Percentiles rank a stretch among this genome's conserved stretches.
Conservation (phyloP, 2,113 vertebrate species). For the Rousettus leschenaultii region DNA sequence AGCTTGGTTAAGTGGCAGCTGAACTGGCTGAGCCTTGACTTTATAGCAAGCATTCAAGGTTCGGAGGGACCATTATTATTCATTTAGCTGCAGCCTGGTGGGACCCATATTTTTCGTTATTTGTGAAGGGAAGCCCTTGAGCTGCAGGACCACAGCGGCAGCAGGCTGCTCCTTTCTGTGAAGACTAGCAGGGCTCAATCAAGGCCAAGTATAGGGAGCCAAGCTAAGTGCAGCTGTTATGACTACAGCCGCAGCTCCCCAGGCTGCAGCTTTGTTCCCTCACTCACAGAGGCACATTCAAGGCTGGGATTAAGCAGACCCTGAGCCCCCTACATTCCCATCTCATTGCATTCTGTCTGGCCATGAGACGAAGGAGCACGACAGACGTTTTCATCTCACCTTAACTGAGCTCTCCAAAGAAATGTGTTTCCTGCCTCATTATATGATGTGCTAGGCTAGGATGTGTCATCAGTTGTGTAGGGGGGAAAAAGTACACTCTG, state of each 20-base stretch:
- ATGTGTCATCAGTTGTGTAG: neutral
- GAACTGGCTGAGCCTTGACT: neutral
- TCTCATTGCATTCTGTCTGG: slow-evolving; percentile 17
- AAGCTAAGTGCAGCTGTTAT: neutral
- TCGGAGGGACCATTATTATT: neutral
- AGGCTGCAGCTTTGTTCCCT: neutral
- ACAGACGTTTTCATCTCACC: neutral
- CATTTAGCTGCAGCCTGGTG: neutral
- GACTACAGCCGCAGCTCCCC: neutral
- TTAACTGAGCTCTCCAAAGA: neutral
- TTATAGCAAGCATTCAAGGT: neutral
- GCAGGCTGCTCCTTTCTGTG: neutral
- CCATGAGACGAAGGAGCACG: neutral
- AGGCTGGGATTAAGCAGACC: neutral
- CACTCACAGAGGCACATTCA: neutral
- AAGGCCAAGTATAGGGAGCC: neutral
- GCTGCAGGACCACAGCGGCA: rapidly evolving
- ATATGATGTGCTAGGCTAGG: neutral
- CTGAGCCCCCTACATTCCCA: neutral
- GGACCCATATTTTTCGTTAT: neutral
- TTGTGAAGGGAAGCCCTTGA: neutral
- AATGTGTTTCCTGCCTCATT: slow-evolving; percentile 16
- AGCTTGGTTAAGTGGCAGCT: neutral
- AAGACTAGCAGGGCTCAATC: neutral
- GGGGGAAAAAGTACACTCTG: neutral